Evolutionary conservation across 2,113 vertebrate genomes (phyloP).

Genomic region (Aramus guarauna): DNA sequence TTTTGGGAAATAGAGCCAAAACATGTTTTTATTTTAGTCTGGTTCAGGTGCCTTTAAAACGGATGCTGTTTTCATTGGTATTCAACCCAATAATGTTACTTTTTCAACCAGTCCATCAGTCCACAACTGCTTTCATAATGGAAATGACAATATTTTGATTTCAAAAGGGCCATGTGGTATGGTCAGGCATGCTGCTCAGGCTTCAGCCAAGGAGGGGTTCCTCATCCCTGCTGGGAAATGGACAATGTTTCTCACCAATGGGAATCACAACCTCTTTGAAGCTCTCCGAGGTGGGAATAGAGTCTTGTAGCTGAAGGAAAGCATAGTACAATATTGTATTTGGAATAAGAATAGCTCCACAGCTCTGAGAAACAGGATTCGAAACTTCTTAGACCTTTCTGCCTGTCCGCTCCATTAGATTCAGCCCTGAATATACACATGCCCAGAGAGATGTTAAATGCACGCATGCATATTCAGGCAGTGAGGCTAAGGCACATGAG

Average conservation of each 20-base stretch:
- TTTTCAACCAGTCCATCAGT: not conserved
- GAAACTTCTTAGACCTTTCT: not conserved
- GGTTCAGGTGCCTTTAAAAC: not conserved
- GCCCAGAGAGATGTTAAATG: no score
- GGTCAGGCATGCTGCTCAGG: not conserved
- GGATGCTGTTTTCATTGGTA: not conserved
- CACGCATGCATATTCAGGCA: fast-evolving
- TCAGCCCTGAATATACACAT: not conserved
- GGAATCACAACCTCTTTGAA: not conserved
- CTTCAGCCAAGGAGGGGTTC: not conserved
- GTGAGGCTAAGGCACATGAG: not conserved
- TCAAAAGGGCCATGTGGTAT: not conserved
- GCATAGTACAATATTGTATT: not conserved
- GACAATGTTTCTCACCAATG: not conserved
- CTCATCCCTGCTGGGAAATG: not conserved
- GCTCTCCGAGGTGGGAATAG: not conserved
- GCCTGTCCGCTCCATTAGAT: not conserved
- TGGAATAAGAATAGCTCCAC: not conserved
- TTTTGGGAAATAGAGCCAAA: not conserved
- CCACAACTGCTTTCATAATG: not conserved
- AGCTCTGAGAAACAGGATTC: not conserved
- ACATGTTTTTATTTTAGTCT: not conserved
- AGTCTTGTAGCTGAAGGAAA: not conserved
- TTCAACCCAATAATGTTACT: not conserved
- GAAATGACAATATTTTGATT: not conserved